Conservation (phyloP, 2,888 invertebrate genomes). For the Sphecodes monilicornis region DNA sequence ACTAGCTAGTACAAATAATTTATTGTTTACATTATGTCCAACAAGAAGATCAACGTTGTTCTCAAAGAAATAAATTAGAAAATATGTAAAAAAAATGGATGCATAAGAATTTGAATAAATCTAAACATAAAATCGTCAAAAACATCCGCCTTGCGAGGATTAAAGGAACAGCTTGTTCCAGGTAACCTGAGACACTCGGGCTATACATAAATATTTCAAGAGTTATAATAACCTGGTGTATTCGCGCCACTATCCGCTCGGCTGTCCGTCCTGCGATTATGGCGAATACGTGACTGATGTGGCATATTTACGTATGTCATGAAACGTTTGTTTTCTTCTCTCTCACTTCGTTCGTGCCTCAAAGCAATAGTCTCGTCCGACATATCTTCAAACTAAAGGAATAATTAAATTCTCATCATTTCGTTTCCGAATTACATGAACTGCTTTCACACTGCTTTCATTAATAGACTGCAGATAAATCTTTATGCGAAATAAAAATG, state of each 20-base stretch:
- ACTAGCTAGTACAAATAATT: too few relatives aligned
- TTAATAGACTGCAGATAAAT: too few relatives aligned
- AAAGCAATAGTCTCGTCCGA: constrained; percentile 89
- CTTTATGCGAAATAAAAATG: too few relatives aligned
- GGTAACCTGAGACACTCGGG: neutral
- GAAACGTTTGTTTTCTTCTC: constrained; percentile 92
- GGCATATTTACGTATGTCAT: constrained; percentile 86
- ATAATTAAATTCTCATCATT: constrained; percentile 4
- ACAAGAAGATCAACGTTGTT: too few relatives aligned
- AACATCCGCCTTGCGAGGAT: too few relatives aligned
- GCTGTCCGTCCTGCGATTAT: constrained; percentile 89
- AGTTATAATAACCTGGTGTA: constrained; percentile 86
- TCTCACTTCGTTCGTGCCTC: constrained; percentile 92
- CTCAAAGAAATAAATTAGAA: too few relatives aligned
- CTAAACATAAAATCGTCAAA: too few relatives aligned
- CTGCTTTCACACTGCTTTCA: neutral
- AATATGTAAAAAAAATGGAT: too few relatives aligned
- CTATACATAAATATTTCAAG: neutral
- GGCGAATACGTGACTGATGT: constrained; percentile 85
- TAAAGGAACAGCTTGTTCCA: neutral
- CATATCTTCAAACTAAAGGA: constrained; percentile 89
- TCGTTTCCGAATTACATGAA: neutral
- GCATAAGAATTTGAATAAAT: too few relatives aligned
- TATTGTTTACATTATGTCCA: too few relatives aligned
- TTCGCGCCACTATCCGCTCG: constrained; percentile 89